Evolutionary conservation across 1,140 invertebrate species (phyloP).

Genomic region (Zaprionus ornatus): DNA sequence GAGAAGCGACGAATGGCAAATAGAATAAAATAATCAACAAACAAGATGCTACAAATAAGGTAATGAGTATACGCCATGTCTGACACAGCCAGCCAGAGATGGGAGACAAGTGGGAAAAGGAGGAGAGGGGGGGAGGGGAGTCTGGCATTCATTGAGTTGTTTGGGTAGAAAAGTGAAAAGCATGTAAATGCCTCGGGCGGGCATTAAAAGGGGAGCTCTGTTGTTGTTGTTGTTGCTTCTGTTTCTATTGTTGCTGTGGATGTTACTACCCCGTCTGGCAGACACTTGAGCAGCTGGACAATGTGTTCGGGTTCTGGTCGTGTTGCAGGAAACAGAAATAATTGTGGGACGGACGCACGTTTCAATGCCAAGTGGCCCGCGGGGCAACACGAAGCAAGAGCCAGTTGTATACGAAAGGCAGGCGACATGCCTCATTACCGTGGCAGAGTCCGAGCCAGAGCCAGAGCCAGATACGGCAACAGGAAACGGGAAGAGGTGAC

Average conservation of each 20-base stretch:
- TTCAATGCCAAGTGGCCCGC: conserved; percentile 54
- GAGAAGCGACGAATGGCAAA: conserved; percentile 55
- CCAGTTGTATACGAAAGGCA: no score
- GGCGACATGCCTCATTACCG: conserved; percentile 45
- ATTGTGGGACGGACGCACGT: conserved; percentile 40
- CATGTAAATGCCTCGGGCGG: conserved; percentile 70
- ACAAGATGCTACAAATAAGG: conserved; percentile 66
- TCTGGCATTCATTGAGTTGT: conserved; percentile 27
- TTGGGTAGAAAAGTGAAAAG: conserved; percentile 75
- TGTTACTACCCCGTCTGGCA: conserved; percentile 37
- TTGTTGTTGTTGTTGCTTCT: neutral
- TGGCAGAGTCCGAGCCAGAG: neutral
- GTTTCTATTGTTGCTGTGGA: conserved; percentile 6
- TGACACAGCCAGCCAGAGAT: conserved; percentile 33
- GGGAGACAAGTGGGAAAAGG: neutral
- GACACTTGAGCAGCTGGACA: conserved; percentile 66
- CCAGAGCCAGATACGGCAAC: neutral
- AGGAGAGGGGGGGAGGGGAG: no score
- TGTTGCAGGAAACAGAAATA: conserved; percentile 35
- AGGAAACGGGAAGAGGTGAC: conserved; percentile 1
- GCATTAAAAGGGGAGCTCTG: conserved; percentile 30
- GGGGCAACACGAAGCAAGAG: conserved; percentile 37
- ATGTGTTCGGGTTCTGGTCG: conserved; percentile 20
- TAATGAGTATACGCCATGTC: conserved; percentile 72
- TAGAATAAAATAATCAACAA: conserved; percentile 76